Conservation (phyloP, 2,888 invertebrate genomes). For the Chloroclysta siterata region DNA sequence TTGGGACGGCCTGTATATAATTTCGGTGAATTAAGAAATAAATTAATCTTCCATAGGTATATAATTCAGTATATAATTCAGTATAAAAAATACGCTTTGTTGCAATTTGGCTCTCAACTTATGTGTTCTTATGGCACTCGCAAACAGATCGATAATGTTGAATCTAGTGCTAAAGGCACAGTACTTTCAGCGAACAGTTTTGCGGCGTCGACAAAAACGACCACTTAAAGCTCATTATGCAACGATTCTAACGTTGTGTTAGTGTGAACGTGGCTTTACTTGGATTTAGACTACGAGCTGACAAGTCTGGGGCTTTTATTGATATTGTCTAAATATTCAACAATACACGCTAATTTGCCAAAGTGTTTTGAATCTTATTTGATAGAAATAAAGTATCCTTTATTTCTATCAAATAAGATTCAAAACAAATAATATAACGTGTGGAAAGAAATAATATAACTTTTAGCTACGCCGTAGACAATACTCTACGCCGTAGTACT, state of each 20-base stretch:
- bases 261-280: slow-evolving; percentile 11
- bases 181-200: slow-evolving; percentile 7
- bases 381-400: too few relatives aligned
- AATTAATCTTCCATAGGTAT: too few relatives aligned
- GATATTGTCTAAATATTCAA: not conserved
- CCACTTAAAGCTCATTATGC: slow-evolving; percentile 27
- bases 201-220: slow-evolving; percentile 25
- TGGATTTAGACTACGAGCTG: slow-evolving; percentile 3
- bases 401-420: too few relatives aligned
- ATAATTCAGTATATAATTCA: too few relatives aligned
- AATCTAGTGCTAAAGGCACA: not conserved
- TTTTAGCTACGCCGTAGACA: not conserved
- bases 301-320: slow-evolving; percentile 9
- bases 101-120: too few relatives aligned
- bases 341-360: too few relatives aligned
- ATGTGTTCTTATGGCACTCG: not conserved
- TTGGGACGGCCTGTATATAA: too few relatives aligned
- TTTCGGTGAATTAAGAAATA: too few relatives aligned
- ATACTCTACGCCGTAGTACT: not conserved
- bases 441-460: too few relatives aligned
- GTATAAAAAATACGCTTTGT: too few relatives aligned
- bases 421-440: too few relatives aligned
- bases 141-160: not conserved
- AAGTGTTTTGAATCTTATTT: too few relatives aligned
- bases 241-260: slow-evolving; percentile 11